phyloP scores from a whole-genome alignment of 2,888 invertebrate species.

The Orthosia cruda region DNA sequence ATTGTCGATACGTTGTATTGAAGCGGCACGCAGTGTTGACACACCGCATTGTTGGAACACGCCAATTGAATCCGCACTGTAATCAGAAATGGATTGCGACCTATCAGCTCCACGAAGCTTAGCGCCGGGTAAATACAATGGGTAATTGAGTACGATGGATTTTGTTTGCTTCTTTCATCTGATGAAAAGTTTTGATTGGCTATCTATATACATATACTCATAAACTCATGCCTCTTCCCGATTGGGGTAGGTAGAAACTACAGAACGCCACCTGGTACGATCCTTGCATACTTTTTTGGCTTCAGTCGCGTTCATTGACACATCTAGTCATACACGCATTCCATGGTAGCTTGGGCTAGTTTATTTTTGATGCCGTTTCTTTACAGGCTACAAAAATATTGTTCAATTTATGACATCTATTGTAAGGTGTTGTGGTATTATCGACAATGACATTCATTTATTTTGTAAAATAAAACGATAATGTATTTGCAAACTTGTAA shows the following conservation, averaged over 20 bases:
- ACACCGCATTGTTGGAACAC: slow-evolving; percentile 59
- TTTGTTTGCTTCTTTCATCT: slow-evolving; percentile 59
- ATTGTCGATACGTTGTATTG: slow-evolving; percentile 56
- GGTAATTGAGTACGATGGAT: slow-evolving; percentile 67
- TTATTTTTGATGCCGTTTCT: background rate
- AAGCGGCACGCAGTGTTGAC: slow-evolving; percentile 50
- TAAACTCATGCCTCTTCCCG: too few species aligned
- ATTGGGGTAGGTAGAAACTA: too few species aligned
- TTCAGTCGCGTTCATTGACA: too few species aligned
- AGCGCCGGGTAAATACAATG: slow-evolving; percentile 73
- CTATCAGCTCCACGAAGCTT: slow-evolving; percentile 65
- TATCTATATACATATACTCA: slow-evolving; percentile 3
- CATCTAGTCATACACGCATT: slow-evolving; percentile 5
- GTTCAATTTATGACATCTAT: slow-evolving; percentile 2
- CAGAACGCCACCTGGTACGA: too few species aligned
- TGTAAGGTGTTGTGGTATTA: slow-evolving; percentile 7
- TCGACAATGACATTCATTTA: background rate
- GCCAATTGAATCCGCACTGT: slow-evolving; percentile 64
- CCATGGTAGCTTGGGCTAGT: background rate
- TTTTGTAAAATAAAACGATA: background rate
- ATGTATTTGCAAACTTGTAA: background rate
- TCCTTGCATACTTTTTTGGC: too few species aligned
- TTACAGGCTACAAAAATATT: background rate
- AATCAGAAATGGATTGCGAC: slow-evolving; percentile 65
- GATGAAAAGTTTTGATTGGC: slow-evolving; percentile 49